These are phyloP conservation scores for Pachypeltis micranthus DNA, from an alignment of 1,140 invertebrate species.

Conservation along the genomic window DNA sequence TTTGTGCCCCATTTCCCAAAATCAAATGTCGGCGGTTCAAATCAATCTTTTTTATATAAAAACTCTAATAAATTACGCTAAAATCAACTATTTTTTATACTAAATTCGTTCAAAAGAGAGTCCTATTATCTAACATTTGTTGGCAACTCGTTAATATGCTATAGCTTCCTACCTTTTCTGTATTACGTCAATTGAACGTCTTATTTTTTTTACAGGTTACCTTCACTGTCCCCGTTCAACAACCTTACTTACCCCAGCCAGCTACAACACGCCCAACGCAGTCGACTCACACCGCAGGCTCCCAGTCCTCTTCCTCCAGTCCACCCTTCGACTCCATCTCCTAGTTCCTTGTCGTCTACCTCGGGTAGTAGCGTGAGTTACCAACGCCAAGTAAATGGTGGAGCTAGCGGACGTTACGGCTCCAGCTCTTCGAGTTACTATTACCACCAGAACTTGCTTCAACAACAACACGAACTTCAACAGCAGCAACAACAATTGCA, in stretches of 20 bases:
- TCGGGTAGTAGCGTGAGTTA: not conserved
- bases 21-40: no score
- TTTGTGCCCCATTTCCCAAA: no score
- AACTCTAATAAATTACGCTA: not conserved
- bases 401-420: not conserved
- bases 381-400: not conserved
- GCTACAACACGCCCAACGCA: not conserved
- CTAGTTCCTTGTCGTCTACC: no score
- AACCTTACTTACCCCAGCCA: not conserved
- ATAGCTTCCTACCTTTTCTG: not conserved
- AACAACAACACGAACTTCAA: conserved; percentile 12
- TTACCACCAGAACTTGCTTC: conserved; percentile 6
- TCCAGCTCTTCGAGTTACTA: not conserved
- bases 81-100: not conserved
- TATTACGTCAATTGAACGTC: not conserved
- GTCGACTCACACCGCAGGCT: not conserved
- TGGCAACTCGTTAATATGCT: not conserved
- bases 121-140: not conserved
- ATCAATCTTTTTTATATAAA: no score
- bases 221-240: not conserved
- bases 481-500: conserved; percentile 13
- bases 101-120: no score
- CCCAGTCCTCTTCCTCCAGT: not conserved
- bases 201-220: not conserved
- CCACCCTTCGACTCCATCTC: not conserved